A percentile compares a stretch with the other conserved stretches of the same genome.
Evolutionary conservation across 2,888 invertebrate species (phyloP).

Genomic region (Eristalinus sepulchralis): DNA sequence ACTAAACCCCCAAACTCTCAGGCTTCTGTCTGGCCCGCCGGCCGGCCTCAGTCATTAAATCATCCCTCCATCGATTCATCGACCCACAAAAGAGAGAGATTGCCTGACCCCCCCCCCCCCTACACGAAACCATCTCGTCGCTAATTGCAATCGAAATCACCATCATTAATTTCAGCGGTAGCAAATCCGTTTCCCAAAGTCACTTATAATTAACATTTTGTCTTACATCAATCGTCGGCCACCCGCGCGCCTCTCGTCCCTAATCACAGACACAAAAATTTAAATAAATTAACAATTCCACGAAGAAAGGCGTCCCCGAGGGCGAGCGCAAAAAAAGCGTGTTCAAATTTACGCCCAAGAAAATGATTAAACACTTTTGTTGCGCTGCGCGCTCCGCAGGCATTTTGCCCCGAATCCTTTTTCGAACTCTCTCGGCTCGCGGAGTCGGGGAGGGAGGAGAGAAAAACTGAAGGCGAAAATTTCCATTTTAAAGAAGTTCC

Average conservation of each 20-base stretch:
- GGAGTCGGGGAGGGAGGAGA: background rate
- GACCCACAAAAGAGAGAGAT: constrained; percentile 30
- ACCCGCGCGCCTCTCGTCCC: background rate
- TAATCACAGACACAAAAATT: constrained; percentile 43
- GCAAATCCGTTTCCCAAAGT: constrained; percentile 38
- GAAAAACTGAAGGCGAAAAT: background rate
- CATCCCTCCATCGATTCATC: background rate
- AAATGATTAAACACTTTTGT: constrained; percentile 62
- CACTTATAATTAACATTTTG: constrained; percentile 59
- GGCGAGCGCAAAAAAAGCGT: background rate
- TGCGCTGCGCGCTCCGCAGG: background rate
- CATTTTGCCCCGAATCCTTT: background rate
- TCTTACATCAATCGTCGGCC: constrained; percentile 52
- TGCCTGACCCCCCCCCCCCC: background rate
- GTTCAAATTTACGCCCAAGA: constrained; percentile 27
- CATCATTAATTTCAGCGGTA: constrained; percentile 43
- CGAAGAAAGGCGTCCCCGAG: background rate
- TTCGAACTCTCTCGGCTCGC: background rate
- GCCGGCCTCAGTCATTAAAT: background rate
- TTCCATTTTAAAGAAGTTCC: constrained; percentile 28
- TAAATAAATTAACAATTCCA: constrained; percentile 63
- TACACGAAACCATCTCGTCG: background rate
- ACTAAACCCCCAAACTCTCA: background rate
- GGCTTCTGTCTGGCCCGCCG: background rate
- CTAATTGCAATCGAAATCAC: constrained; percentile 56